Evolutionary conservation across 2,797 vertebrate genomes (phyloP), one percentile per base, ranked within the genome.

Genomic region (Eospalax fontanierii): DNA sequence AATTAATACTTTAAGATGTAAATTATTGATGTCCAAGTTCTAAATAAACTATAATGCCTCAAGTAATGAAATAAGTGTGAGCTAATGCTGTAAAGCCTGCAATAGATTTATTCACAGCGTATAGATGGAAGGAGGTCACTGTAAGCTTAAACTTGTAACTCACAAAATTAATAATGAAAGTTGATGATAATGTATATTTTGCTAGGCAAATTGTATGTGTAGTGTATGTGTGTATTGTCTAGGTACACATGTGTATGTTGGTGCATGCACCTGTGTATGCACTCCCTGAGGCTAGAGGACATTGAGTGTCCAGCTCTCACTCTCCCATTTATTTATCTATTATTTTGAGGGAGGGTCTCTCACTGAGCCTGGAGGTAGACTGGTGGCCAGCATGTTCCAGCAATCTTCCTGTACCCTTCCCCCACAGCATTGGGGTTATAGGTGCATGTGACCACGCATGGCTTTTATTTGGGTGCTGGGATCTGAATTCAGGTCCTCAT

Each of bases 41-140:
- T 95, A 94, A 92, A 93, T 43, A 85, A 92, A 85, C 46, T 91
- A 88, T 35, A 96, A 43, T 78, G 82, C 75, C 95, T 82, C 75
- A 74, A 91, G 71, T 65, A 92, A 74, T 90, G 33, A 90, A 93
- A 57, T 65, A 92, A 95, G 2, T 90, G 21, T 65, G 65, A 96
- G 46, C 10, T 71, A 75, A 94, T 85, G n/a, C n/a, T n/a, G n/a
- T n/a, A n/a, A n/a, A n/a, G n/a, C 68, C 43, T 90, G 6, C 70
- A 95, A 81, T 24, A 95, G 40, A 78, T 84, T 87, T 91, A 10
- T 63, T 93, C 59, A 89, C 16, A 82, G n/a, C 1, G 40, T 43
- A 30, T 76, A 38, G 38, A 40, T 12, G 43, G 14, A 84, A 88
- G 19, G 54, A 92, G 68, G 63, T 91, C 70, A 79, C 59, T 35